Base-by-base conservation (phyloP, 2,113 vertebrate species). In the Alethe diademata region DNA sequence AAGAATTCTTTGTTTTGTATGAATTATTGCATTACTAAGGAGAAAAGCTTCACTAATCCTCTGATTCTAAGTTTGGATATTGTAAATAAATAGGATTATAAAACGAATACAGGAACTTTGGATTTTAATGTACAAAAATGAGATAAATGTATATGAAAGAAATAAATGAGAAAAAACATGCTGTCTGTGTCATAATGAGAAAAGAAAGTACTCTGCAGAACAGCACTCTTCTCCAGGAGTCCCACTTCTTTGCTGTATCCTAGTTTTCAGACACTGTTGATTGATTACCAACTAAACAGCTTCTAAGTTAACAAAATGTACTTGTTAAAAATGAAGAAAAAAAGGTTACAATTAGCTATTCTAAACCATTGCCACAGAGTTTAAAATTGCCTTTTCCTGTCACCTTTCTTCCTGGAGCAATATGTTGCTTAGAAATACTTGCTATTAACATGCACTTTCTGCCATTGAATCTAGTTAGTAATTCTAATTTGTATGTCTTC, bases 301-400 rank as follows among this genome's bases (percentile, higher is more conserved):
- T 86, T 95, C 88, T 86, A 86, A 93, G 72, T 90, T 96, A 95
- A 96, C 91, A 95, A 94, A 92, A 95, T 93, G 86, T 95, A 83
- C 90, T 92, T 97, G 92, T 92, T 95, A 96, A 94, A 96, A 95
- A 94, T 79, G 69, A 88, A 92, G 91, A 24, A 94, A 84, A 82
- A 92, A 96, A 95, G 92, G 92, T 96, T 97, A 88, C 88, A 95
- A 94, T 96, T 92, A 94, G 78, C 90, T 94, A 96, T 96, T 96
- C 85, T 88, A 88, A 96, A 93, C 47, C 72, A 86, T 96, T 96
- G 92, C 95, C 89, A 92, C 78, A 20, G 69, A 91, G 91, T 78
- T 95, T 91, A 91, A 87, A 93, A 93, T 90, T 96, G 95, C 79
- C 79, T 93, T 93, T 96, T 92, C 79, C 88, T 95, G 75, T 96